Base-by-base conservation (phyloP, 1,140 invertebrate genomes). In the Drosophila novamexicana region DNA sequence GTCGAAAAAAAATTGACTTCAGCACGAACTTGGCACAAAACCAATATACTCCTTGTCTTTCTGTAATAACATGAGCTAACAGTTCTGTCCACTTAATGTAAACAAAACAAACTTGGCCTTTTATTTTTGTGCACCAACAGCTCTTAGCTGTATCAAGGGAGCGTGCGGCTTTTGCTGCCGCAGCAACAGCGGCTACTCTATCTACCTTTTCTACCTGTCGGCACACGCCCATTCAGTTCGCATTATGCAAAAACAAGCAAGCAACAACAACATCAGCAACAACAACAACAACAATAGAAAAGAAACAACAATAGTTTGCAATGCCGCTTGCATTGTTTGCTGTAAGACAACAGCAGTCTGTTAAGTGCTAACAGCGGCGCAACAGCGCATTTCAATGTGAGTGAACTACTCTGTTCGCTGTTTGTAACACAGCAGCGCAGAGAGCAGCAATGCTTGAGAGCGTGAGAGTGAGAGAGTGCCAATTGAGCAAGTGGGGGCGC, bases 41-140 rank as follows among this genome's bases (percentile, higher is more conserved):
- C 14, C 42, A 6, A 45, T 16, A 8, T 45, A 16, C 14, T 16
- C 0, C 42, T 45, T 45, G 7, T 16, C 42, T 45, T 45, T 8
- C 12, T 49, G 18, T 42, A 73, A 66, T 69, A 32, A 59, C 29
- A 47, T 57, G 29, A 29, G 73, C 64, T 65, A 68, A 74, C 53
- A 77, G 61, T 45, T 42, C 61, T 50, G 49, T 16, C 29, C 65
- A 71, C 50, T 70, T 61, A 66, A 78, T 39, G 56, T 78, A 70
- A 78, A 78, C 72, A 78, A 78, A 78, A 65, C 34, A 40, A 50
- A 64, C 42, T 69, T 61, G n/a, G 36, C 29, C 49, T 52, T 22
- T 45, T 14, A 29, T 54, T 49, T 58, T 42, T 59, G 36, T 44
- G 56, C 56, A 32, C 32, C 8, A 18, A 36, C 34, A 40, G 12